Evolutionary conservation across 2,888 invertebrate genomes (phyloP).

Genomic region (Unio delphinus): DNA sequence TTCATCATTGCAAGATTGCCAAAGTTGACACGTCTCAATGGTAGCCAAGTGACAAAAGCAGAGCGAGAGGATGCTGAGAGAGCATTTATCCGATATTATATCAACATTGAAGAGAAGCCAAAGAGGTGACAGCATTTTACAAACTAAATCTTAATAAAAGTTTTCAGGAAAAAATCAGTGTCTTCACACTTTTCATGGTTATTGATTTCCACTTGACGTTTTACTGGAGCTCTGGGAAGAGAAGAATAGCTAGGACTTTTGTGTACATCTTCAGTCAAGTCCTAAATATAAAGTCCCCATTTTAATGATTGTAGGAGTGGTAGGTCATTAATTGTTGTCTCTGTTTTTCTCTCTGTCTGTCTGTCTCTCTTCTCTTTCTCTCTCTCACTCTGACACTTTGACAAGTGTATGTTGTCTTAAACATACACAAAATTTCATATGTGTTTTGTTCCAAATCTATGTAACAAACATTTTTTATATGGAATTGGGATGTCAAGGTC

Average conservation of each 20-base stretch:
- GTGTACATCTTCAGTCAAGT: too few relatives aligned
- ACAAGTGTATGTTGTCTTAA: too few relatives aligned
- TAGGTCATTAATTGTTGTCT: too few relatives aligned
- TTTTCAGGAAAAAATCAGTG: neutral
- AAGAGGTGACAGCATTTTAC: conserved; percentile 76
- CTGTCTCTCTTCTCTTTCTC: too few relatives aligned
- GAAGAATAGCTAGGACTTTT: neutral
- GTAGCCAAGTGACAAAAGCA: conserved; percentile 87
- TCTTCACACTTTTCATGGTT: neutral
- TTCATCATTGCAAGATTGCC: conserved; percentile 90
- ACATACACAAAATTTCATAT: too few relatives aligned
- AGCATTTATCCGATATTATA: conserved; percentile 90
- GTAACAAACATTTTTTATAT: too few relatives aligned
- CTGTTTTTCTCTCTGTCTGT: too few relatives aligned
- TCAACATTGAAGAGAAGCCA: conserved; percentile 74
- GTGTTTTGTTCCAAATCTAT: too few relatives aligned
- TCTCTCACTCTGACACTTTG: too few relatives aligned
- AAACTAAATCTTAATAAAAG: neutral
- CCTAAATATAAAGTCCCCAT: too few relatives aligned
- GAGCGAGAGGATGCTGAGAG: conserved; percentile 94
- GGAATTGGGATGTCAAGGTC: too few relatives aligned
- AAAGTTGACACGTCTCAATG: conserved; percentile 88
- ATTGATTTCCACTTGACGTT: neutral
- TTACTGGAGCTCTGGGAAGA: neutral
- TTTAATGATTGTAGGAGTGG: too few relatives aligned